phyloP scores from a whole-genome alignment of 2,797 vertebrate genomes.

The Mergus octosetaceus region DNA sequence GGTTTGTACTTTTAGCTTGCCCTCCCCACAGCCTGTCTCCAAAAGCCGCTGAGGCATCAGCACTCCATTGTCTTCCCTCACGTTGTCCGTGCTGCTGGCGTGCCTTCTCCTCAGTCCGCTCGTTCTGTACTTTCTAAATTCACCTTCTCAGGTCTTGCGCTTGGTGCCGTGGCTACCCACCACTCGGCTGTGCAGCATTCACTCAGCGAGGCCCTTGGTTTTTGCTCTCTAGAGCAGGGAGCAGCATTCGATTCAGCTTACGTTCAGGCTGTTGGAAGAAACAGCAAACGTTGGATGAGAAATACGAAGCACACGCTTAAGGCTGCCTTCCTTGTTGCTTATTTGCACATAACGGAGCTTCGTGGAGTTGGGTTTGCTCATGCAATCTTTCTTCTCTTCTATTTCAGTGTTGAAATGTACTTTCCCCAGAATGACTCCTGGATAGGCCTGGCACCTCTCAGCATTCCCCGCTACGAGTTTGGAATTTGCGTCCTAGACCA shows the following conservation, averaged over 20 bases:
- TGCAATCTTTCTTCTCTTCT: not conserved
- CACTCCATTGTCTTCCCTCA: accelerated
- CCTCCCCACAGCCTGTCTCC: not conserved
- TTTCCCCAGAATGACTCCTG: constrained; percentile 98
- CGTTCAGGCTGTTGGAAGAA: accelerated
- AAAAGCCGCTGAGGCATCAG: not conserved
- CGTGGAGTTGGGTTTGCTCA: not conserved
- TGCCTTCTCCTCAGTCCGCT: not conserved
- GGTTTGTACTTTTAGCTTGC: not conserved
- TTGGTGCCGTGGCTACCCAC: accelerated
- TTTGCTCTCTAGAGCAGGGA: not conserved
- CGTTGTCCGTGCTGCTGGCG: accelerated
- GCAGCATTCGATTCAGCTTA: not conserved
- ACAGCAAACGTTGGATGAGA: accelerated
- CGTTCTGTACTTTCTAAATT: not conserved
- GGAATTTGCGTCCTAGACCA: constrained; percentile 94
- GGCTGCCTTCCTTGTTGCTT: not conserved
- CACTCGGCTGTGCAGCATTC: accelerated
- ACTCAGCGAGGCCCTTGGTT: accelerated
- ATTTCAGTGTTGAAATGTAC: constrained; percentile 95
- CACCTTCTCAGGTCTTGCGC: accelerated
- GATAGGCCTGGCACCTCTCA: constrained; percentile 95
- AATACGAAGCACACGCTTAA: accelerated
- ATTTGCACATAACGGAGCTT: not conserved
- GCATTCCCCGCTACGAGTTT: constrained; percentile 93